phyloP scores from a whole-genome alignment of 2,888 invertebrate genomes.

The Pimpla rufipes region DNA sequence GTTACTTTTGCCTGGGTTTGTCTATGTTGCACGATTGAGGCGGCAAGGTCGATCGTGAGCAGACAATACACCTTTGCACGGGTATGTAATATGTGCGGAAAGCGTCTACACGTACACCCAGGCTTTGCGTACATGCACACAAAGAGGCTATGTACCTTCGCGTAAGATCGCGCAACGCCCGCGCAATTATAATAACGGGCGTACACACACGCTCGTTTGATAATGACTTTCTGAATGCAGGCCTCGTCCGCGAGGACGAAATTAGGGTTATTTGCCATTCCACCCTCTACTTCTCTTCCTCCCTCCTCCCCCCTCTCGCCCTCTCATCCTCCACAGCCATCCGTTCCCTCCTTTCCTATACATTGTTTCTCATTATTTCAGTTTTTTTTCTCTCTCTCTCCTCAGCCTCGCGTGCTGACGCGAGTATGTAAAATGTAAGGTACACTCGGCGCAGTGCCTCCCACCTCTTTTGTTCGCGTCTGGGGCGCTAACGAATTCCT shows the following conservation, averaged over 20 bases:
- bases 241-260: constrained; percentile 77
- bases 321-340: constrained; percentile 39
- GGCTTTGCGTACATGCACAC: neutral
- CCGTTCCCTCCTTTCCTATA: constrained; percentile 57
- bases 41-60: constrained; percentile 55
- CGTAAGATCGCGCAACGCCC: constrained; percentile 71
- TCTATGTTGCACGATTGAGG: constrained; percentile 38
- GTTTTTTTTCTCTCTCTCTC: constrained; percentile 62
- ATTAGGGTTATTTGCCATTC: constrained; percentile 82
- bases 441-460: neutral
- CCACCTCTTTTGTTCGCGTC: constrained; percentile 40
- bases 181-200: constrained; percentile 80
- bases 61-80: constrained; percentile 54
- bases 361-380: constrained; percentile 49
- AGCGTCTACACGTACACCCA: constrained; percentile 1
- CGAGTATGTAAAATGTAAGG: too few species aligned
- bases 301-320: constrained; percentile 37
- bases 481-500: constrained; percentile 47
- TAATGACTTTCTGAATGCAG: constrained; percentile 82
- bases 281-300: constrained; percentile 68
- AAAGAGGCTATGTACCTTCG: constrained; percentile 2
- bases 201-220: constrained; percentile 75
- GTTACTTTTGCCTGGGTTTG: constrained; percentile 14
- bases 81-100: constrained; percentile 15
- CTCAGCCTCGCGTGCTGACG: constrained; percentile 67